Conservation (phyloP, 1,140 invertebrate species). For the Radopholus similis region DNA sequence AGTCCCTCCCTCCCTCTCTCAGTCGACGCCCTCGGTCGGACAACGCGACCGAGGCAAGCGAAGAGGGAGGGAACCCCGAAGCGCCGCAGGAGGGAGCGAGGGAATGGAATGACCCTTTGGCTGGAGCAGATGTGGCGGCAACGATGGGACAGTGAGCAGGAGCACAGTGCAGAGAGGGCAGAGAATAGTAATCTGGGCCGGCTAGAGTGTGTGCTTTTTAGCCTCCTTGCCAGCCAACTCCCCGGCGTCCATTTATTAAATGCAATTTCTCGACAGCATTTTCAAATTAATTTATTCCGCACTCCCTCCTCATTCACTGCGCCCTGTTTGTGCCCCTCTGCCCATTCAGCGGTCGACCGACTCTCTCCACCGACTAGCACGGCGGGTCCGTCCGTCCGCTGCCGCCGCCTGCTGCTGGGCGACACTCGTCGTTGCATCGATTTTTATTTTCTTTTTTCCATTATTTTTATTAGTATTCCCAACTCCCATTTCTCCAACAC, state of each 20-base stretch:
- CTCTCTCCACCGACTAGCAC: background rate
- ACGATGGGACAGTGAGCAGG: too few species aligned
- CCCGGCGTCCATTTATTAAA: background rate
- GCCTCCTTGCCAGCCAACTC: background rate
- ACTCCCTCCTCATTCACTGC: background rate
- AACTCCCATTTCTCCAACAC: too few species aligned
- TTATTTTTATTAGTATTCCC: background rate
- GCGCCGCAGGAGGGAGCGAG: too few species aligned
- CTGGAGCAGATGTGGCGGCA: too few species aligned
- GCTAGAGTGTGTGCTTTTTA: background rate
- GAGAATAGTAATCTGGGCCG: background rate
- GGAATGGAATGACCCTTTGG: too few species aligned
- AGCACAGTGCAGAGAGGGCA: background rate
- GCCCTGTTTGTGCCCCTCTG: too few species aligned
- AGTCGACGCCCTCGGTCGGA: background rate
- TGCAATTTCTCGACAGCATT: background rate
- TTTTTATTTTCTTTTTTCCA: background rate
- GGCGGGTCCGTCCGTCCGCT: background rate
- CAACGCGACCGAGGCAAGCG: background rate
- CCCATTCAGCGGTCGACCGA: too few species aligned
- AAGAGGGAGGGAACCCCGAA: background rate
- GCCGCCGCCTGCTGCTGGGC: background rate
- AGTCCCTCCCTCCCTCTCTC: background rate
- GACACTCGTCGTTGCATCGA: background rate
- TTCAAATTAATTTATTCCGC: slow-evolving; percentile 8